Percentiles rank a stretch among this genome's conserved stretches.
These are phyloP conservation scores for Tetranychus cinnabarinus DNA, from an alignment of 1,140 invertebrate species.

Conservation along the genomic window DNA sequence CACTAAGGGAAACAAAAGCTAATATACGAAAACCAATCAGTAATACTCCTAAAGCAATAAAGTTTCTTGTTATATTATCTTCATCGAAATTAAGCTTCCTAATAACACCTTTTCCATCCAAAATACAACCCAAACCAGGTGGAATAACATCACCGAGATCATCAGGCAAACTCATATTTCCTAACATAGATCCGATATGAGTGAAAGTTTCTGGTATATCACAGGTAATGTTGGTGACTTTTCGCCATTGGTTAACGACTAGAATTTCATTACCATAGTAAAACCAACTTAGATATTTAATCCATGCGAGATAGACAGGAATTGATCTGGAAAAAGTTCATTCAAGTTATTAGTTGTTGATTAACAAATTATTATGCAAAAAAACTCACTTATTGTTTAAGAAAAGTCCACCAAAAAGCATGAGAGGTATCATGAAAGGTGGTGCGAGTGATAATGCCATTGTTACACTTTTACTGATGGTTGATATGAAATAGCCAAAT, in stretches of 20 bases:
- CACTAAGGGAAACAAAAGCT: background rate
- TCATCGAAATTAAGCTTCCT: background rate
- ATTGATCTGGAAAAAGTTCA: slow-evolving; percentile 34
- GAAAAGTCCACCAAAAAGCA: slow-evolving; percentile 88
- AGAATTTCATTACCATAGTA: slow-evolving; percentile 76
- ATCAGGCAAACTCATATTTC: background rate
- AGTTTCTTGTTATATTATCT: background rate
- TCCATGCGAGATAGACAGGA: slow-evolving; percentile 64
- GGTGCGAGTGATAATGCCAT: slow-evolving; percentile 70
- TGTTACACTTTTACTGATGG: slow-evolving; percentile 45
- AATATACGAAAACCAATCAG: background rate
- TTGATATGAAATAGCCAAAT: slow-evolving; percentile 59
- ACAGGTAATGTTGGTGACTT: slow-evolving; percentile 50
- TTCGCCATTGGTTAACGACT: slow-evolving; percentile 75
- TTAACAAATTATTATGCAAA: background rate
- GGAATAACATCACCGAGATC: background rate
- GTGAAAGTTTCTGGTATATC: background rate
- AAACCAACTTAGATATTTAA: slow-evolving; percentile 86
- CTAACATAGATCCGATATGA: background rate
- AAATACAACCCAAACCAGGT: background rate
- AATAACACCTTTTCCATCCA: background rate
- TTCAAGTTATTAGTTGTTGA: background rate
- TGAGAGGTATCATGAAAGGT: slow-evolving; percentile 68
- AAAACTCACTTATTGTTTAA: slow-evolving; percentile 53
- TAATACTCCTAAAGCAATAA: background rate